Evolutionary conservation across 2,113 vertebrate genomes (phyloP).

Genomic region (Eulacestoma nigropectus): DNA sequence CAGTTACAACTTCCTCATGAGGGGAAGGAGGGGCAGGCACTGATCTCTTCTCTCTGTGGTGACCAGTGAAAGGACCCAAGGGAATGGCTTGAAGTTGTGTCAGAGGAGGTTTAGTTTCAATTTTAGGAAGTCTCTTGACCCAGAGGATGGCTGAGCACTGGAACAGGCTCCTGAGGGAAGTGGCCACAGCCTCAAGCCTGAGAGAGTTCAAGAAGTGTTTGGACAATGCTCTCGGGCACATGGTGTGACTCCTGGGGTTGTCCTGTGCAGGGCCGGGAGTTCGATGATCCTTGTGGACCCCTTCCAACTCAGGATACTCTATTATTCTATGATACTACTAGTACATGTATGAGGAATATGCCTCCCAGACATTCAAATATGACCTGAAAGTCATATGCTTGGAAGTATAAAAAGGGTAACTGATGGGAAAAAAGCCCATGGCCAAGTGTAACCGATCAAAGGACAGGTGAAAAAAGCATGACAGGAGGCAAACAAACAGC

Average conservation of each 20-base stretch:
- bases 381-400: background rate
- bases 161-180: background rate
- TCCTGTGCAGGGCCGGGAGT: background rate
- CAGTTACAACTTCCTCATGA: rapidly evolving
- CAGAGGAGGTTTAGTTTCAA: background rate
- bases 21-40: background rate
- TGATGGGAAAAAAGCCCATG: background rate
- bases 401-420: background rate
- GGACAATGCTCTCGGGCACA: background rate
- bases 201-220: background rate
- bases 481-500: background rate
- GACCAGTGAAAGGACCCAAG: rapidly evolving
- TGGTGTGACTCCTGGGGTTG: background rate
- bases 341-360: background rate
- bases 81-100: background rate
- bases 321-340: background rate
- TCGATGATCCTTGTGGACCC: rapidly evolving
- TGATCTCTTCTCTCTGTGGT: background rate
- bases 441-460: background rate
- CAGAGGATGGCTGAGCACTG: background rate
- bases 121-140: background rate
- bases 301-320: background rate
- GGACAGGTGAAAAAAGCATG: background rate
- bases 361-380: background rate
- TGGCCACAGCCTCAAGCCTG: background rate